Base-by-base conservation (phyloP, 2,888 invertebrate genomes). In the Drosophila basisetae region DNA sequence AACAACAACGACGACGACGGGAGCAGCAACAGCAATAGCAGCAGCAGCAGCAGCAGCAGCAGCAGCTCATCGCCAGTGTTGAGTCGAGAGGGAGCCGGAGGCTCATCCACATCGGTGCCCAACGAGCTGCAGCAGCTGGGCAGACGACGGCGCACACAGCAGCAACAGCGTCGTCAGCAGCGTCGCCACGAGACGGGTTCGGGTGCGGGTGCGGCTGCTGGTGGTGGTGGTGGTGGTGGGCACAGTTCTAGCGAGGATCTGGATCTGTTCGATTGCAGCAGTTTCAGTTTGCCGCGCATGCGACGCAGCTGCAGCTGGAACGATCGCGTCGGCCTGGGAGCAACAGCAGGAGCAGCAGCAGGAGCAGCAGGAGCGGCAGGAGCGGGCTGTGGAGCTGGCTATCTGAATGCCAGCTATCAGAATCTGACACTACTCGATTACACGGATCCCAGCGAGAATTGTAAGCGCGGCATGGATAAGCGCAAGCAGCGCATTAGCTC, bases 341-440 rank as follows among this genome's bases (percentile, higher is more conserved):
- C 7, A 35, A 13, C 54, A 18, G 47, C 18, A 41, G 68, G 56
- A 11, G 25, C 2, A 35, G 22, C 59, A 18, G 33, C 13, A 30
- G 61, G 55, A 9, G 52, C 66, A 22, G 22, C 22, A 22, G 61
- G 55, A 9, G 52, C 66, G 0, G 22, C 22, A 22, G 61, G 55
- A 9, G 52, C 66, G 0, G 65, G 35, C 2, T 55, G 61, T 13
- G 70, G 83, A 28, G 60, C 69, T 30, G 92, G 90, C 39, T 91
- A 94, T 94, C 89, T 93, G 64, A 95, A 95, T 89, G 95, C 95
- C 86, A 95, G 95, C 92, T 95, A 95, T 93, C 95, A 95, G 63
- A 95, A 95, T 93, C 93, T 95, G 80, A 95, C 95, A 52, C 94
- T 95, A 67, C 93, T 95, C 68, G 95, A 95, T 89, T 95, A 95